These are phyloP conservation scores for Idaea dimidiata DNA, from an alignment of 2,888 invertebrate species.

Conservation along the genomic window DNA sequence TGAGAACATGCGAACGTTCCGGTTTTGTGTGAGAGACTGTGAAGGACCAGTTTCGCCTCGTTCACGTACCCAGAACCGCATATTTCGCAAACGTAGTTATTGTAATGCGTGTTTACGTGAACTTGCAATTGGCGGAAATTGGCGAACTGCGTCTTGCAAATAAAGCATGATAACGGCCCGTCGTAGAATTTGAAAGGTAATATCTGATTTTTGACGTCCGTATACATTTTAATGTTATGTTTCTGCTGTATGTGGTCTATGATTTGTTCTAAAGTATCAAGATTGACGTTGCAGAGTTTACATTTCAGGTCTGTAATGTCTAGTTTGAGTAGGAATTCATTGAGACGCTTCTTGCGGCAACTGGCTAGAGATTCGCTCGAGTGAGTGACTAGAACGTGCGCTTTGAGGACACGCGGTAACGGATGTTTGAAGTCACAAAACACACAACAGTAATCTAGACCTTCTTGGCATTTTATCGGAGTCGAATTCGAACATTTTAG, in stretches of 20 bases:
- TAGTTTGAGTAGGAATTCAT: conserved; percentile 37
- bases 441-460: neutral
- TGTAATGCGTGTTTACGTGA: conserved; percentile 61
- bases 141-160: conserved; percentile 43
- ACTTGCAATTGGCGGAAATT: conserved; percentile 56
- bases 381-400: conserved; percentile 47
- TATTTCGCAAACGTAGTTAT: conserved; percentile 50
- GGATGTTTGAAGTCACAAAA: conserved; percentile 40
- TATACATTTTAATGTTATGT: conserved; percentile 36
- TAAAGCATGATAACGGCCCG: conserved; percentile 45
- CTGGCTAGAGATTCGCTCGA: conserved; percentile 36
- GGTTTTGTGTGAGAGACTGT: conserved; percentile 23
- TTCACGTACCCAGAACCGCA: conserved; percentile 47
- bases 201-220: conserved; percentile 50
- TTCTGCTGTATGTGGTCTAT: conserved; percentile 24
- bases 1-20: neutral
- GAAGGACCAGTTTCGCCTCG: conserved; percentile 1
- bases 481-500: conserved; percentile 59
- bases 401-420: conserved; percentile 48
- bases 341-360: conserved; percentile 11
- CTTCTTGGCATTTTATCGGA: conserved; percentile 45
- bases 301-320: conserved; percentile 48
- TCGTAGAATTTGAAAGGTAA: conserved; percentile 60
- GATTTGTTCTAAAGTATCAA: conserved; percentile 33
- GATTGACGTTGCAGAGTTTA: conserved; percentile 32